Evolutionary conservation across 2,888 invertebrate species (phyloP).

Genomic region (Lasioglossum zephyrum): DNA sequence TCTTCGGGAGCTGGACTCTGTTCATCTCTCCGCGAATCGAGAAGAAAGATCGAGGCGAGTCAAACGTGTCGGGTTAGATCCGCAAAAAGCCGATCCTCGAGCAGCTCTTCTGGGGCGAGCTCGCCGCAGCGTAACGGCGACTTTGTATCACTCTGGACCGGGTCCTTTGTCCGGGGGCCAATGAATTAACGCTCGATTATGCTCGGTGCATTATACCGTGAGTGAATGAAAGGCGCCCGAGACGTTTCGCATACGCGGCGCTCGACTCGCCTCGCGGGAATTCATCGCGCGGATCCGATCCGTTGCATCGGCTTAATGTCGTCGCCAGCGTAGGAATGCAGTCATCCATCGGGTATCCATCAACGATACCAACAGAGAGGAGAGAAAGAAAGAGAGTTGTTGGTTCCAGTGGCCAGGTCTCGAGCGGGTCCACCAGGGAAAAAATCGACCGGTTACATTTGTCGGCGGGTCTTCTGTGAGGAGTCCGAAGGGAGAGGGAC

Average conservation of each 20-base stretch:
- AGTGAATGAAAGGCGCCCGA: slow-evolving; percentile 40
- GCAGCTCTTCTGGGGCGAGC: slow-evolving; percentile 4
- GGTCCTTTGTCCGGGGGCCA: slow-evolving; percentile 46
- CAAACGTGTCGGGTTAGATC: not conserved
- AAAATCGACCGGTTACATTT: slow-evolving; percentile 67
- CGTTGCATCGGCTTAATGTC: slow-evolving; percentile 51
- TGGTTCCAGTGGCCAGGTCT: slow-evolving; percentile 9
- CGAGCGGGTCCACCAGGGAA: slow-evolving; percentile 15
- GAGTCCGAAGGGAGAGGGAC: not conserved
- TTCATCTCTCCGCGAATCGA: not conserved
- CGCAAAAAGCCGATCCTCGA: slow-evolving; percentile 2
- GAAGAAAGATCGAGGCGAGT: not conserved
- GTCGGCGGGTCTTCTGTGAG: slow-evolving; percentile 34
- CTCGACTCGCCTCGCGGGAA: slow-evolving; percentile 24
- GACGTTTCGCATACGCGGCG: not conserved
- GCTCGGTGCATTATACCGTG: slow-evolving; percentile 62
- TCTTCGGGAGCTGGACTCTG: not conserved
- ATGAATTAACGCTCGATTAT: slow-evolving; percentile 58
- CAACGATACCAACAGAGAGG: slow-evolving; percentile 30
- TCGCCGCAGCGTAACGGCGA: slow-evolving; percentile 28
- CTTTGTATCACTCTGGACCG: slow-evolving; percentile 51
- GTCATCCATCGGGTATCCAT: slow-evolving; percentile 71
- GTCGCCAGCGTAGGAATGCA: slow-evolving; percentile 62
- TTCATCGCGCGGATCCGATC: slow-evolving; percentile 8
- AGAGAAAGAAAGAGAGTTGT: not conserved